Evolutionary conservation across 2,113 vertebrate species (phyloP), one percentile per base, ranked within the genome.

Genomic region (Oncorhynchus kisutch): DNA sequence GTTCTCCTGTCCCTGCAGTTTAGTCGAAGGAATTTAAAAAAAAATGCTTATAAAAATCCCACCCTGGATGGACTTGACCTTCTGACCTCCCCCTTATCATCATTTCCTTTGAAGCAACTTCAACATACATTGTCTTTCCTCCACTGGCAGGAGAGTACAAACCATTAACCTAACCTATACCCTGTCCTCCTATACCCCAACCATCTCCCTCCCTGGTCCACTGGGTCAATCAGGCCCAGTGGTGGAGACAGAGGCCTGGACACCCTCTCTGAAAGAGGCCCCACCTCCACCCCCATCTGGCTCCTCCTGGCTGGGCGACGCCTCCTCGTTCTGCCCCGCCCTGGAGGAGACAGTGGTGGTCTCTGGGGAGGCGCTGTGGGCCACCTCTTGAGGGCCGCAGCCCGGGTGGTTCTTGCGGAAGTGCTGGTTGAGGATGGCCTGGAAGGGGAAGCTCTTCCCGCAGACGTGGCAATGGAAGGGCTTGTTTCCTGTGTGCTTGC

Each of bases 361-460:
- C 88, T 99, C 97, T 0, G 97, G 97, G 29, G 98, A 99, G 82
- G 97, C 96, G 89, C 97, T 98, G 82, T 97, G 98, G 22, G 96
- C 94, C 72, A 94, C 95, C 80, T 98, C 96, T 77, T 97, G 93
- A 3, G 96, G 95, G 81, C 96, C 81, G 25, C 96, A 97, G 90
- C 97, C 96, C 0, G 97, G 97, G 86, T 99, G 98, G 92, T 99
- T 99, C 89, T 99, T 99, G 79, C 97, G 97, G 95, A 99, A 97
- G 95, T 99, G 98, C 94, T 99, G 98, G 94, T 99, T 99, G 86
- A 99, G 95, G 93, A 99, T 99, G 87, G 98, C 98, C 95, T 99
- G 98, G 94, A 99, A 99, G 70, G 98, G 98, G 90, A 99, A 99
- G 91, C 98, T 99, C 86, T 99, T 99, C 49, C 96, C 96, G 0